These are phyloP conservation scores for Prunella fulvescens DNA, from an alignment of 2,113 vertebrate species.

Conservation along the genomic window DNA sequence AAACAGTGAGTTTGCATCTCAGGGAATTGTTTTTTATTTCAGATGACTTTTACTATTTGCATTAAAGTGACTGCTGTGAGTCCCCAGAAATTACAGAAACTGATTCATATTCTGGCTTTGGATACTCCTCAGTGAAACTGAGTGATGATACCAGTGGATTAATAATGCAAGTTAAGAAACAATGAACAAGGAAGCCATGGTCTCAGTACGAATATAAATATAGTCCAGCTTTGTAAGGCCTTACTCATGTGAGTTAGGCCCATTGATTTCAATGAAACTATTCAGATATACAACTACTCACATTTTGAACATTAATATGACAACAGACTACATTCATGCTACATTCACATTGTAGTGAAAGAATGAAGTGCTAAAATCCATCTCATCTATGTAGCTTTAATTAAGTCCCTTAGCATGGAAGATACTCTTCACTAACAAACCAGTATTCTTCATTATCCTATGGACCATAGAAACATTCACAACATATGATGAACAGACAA, in stretches of 20 bases:
- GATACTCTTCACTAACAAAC: background rate
- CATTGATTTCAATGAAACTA: background rate
- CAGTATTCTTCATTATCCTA: accelerated
- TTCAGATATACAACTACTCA: background rate
- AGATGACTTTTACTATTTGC: background rate
- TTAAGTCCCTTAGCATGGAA: background rate
- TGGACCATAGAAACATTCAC: background rate
- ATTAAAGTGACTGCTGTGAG: background rate
- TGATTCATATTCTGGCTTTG: background rate
- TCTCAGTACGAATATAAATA: conserved; percentile 42
- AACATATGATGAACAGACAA: background rate
- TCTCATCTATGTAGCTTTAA: background rate
- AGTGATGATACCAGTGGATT: conserved; percentile 8
- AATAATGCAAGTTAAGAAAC: conserved; percentile 36
- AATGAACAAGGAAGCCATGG: background rate
- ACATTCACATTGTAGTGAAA: background rate
- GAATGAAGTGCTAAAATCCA: background rate
- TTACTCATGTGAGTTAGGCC: background rate
- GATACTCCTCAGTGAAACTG: conserved; percentile 10
- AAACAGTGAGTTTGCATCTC: background rate
- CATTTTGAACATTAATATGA: background rate
- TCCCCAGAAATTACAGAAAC: background rate
- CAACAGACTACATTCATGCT: background rate
- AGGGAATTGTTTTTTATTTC: background rate
- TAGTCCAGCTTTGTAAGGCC: background rate